These are phyloP conservation scores for Hymenopus coronatus DNA, from an alignment of 2,888 invertebrate species.

Conservation along the genomic window DNA sequence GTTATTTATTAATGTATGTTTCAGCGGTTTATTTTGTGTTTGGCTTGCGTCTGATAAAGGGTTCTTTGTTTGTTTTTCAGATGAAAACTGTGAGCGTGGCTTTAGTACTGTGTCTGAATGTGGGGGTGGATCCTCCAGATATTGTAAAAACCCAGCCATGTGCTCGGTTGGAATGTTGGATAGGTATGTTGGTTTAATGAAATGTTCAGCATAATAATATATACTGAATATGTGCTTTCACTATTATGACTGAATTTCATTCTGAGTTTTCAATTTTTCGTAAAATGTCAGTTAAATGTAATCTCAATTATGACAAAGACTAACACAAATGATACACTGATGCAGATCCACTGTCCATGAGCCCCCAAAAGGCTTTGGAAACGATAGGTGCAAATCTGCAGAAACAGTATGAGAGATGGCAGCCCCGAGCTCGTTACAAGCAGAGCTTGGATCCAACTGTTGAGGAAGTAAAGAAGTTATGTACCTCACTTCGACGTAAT, in stretches of 20 bases:
- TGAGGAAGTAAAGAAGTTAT: conserved; percentile 96
- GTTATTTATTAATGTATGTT: not conserved
- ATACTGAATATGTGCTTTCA: too few relatives aligned
- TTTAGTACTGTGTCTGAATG: conserved; percentile 93
- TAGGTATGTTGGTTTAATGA: conserved; percentile 57
- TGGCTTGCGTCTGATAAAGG: not conserved
- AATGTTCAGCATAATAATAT: not conserved
- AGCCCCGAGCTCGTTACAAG: conserved; percentile 95
- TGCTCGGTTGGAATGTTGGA: conserved; percentile 95
- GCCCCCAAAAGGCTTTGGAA: conserved; percentile 89
- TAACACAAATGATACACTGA: not conserved
- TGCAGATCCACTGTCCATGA: conserved; percentile 80
- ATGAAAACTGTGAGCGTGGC: conserved; percentile 99
- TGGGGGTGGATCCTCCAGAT: conserved; percentile 99
- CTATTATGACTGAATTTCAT: too few relatives aligned
- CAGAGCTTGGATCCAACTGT: conserved; percentile 95
- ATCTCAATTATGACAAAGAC: too few relatives aligned
- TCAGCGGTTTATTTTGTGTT: not conserved
- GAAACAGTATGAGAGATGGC: conserved; percentile 98
- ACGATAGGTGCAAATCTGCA: conserved; percentile 88
- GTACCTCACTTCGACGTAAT: conserved; percentile 88
- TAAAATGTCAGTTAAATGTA: too few relatives aligned
- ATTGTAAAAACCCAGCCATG: conserved; percentile 96
- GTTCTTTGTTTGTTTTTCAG: conserved; percentile 50
- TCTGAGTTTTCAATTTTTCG: too few relatives aligned